Evolutionary conservation across 64 coral and sea anemone genomes (phyloP).

Genomic region (Actinia tenebrosa): DNA sequence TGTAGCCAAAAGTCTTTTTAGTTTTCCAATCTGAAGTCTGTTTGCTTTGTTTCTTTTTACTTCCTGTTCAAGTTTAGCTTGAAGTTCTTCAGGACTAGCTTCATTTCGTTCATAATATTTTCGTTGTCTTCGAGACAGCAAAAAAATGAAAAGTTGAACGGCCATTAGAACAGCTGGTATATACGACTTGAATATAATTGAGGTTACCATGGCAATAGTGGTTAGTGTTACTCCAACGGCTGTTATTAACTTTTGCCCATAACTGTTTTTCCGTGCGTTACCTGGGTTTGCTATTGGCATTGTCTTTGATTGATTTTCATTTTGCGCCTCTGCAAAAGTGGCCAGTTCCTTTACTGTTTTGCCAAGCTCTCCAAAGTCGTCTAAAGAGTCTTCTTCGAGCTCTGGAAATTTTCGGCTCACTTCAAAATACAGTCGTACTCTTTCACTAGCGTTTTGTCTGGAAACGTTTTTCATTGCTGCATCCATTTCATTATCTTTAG

Average conservation of each 20-base stretch:
- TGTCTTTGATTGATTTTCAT: not conserved
- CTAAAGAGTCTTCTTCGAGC: slow-evolving; percentile 54
- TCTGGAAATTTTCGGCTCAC: slow-evolving; percentile 62
- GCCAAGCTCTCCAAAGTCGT: slow-evolving; percentile 43
- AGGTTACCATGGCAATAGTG: slow-evolving; percentile 28
- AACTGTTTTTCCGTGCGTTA: not conserved
- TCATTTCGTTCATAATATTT: not conserved
- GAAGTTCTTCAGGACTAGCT: slow-evolving; percentile 23
- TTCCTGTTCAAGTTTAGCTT: slow-evolving; percentile 58
- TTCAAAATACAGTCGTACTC: slow-evolving; percentile 51
- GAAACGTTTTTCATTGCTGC: slow-evolving; percentile 37
- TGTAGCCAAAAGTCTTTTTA: slow-evolving; percentile 72
- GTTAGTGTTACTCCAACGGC: slow-evolving; percentile 28
- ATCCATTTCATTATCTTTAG: slow-evolving; percentile 46
- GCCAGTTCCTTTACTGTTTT: slow-evolving; percentile 60
- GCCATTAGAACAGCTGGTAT: slow-evolving; percentile 48
- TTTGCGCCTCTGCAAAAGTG: slow-evolving; percentile 41
- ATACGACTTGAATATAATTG: slow-evolving; percentile 55
- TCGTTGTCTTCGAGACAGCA: not conserved
- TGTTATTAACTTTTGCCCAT: slow-evolving; percentile 24
- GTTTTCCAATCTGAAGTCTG: slow-evolving; percentile 56
- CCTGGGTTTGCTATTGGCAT: not conserved
- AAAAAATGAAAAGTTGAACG: slow-evolving; percentile 28
- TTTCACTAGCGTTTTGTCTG: slow-evolving; percentile 62
- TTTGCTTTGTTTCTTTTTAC: slow-evolving; percentile 52